These are phyloP conservation scores for Hippopotamyrus pictus DNA, from an alignment of 2,797 vertebrate species.

Conservation along the genomic window DNA sequence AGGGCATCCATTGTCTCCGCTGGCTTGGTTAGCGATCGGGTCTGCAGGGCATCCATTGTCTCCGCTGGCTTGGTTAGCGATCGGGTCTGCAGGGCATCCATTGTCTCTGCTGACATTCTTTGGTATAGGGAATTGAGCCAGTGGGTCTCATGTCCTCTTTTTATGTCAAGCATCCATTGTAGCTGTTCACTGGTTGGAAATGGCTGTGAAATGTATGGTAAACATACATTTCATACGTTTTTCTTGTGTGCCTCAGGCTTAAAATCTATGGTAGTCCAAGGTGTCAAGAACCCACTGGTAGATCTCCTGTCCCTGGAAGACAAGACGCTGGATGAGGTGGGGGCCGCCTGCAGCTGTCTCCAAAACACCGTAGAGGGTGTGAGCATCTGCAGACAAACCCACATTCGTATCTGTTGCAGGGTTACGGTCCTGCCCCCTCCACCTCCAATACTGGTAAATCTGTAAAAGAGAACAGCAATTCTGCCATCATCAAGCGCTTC, in stretches of 20 bases:
- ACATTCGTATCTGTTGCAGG: conserved; percentile 58
- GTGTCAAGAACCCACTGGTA: conserved; percentile 92
- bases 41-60: neutral
- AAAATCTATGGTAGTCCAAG: conserved; percentile 89
- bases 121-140: neutral
- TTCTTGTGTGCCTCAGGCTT: conserved; percentile 64
- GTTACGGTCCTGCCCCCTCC: conserved; percentile 78
- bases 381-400: neutral
- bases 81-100: no score
- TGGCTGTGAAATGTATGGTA: neutral
- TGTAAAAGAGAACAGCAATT: conserved; percentile 88
- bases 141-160: neutral
- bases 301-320: conserved; percentile 89
- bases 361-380: neutral
- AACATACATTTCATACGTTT: conserved; percentile 1
- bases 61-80: neutral
- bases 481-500: conserved; percentile 95
- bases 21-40: neutral
- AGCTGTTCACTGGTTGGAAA: neutral
- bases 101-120: neutral
- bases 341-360: conserved; percentile 15
- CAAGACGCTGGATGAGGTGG: conserved; percentile 91
- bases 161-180: neutral
- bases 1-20: neutral
- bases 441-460: conserved; percentile 74